Evolutionary conservation across 2,113 vertebrate genomes (phyloP).

Genomic region (Rhynchomys soricoides): DNA sequence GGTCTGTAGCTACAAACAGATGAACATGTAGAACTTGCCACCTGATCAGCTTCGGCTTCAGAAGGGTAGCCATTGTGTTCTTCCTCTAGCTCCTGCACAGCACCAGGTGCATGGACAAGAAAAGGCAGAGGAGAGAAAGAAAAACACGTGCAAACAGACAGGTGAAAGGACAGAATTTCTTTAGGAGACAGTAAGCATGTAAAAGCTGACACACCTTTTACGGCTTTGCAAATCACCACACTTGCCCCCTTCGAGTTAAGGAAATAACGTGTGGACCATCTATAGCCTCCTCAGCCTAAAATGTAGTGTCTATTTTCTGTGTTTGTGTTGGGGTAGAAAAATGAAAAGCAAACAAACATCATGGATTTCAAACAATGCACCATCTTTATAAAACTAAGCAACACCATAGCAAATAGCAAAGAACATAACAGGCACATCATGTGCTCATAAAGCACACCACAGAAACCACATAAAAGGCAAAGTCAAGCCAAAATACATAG

Average conservation of each 20-base stretch:
- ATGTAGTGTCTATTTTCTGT: conserved; percentile 49
- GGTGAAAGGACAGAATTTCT: conserved; percentile 86
- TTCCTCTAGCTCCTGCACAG: conserved; percentile 93
- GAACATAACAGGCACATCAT: conserved; percentile 76
- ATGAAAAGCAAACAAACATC: conserved; percentile 63
- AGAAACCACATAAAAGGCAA: conserved; percentile 69
- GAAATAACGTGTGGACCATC: conserved; percentile 27
- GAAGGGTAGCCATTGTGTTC: conserved; percentile 92
- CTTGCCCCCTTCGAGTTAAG: conserved; percentile 62
- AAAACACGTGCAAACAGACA: conserved; percentile 89
- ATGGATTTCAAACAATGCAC: conserved; percentile 76
- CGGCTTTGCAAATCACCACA: conserved; percentile 67
- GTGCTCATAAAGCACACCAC: conserved; percentile 79
- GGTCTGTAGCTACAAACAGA: conserved; percentile 79
- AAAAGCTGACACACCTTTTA: conserved; percentile 70
- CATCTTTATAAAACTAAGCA: conserved; percentile 81
- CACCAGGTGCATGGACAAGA: conserved; percentile 87
- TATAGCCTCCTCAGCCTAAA: conserved; percentile 55
- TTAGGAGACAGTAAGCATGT: conserved; percentile 84
- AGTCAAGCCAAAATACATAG: conserved; percentile 76
- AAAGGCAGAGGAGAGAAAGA: conserved; percentile 83
- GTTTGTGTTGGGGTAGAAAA: conserved; percentile 59
- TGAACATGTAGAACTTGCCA: conserved; percentile 92
- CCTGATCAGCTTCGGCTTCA: conserved; percentile 93
- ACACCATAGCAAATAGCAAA: conserved; percentile 71